Evolutionary conservation across 2,888 invertebrate genomes (phyloP), one percentile per base, ranked within the genome.

Genomic region (Xestoiulus laeticollis): DNA sequence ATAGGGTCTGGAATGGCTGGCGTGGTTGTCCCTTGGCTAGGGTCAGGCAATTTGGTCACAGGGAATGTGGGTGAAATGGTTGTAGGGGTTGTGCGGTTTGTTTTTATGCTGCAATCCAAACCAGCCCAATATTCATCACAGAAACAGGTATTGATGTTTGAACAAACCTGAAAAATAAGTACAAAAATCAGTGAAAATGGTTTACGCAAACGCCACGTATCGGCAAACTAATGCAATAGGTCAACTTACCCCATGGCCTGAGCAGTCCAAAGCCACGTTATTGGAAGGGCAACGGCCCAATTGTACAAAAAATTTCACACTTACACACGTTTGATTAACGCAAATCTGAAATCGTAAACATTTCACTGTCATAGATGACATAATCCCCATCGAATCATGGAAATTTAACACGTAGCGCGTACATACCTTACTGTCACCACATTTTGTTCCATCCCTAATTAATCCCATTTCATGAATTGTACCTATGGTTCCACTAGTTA

Each of bases 211-310:
- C n/a, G n/a, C n/a, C n/a, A n/a, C n/a, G n/a, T n/a, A n/a, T n/a
- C n/a, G n/a, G n/a, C n/a, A n/a, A n/a, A n/a, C n/a, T n/a, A n/a
- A n/a, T n/a, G n/a, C n/a, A n/a, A n/a, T n/a, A n/a, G n/a, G n/a
- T n/a, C n/a, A 38, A 95, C 96, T 95, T 93, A 98, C 99, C 94
- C 99, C 99, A 93, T 96, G 96, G 89, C 96, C 97, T 88, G 98
- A 98, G 93, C 99, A 99, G 92, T 98, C 96, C 90, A 95, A 93
- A 91, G 95, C 96, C 92, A 95, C 95, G 92, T 96, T 96, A 92
- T 97, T 98, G 90, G 95, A 96, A 89, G 98, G 98, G 93, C 99
- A 99, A 92, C 95, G 96, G 90, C 95, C 95, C 93, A 95, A 95
- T 93, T 96, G 96, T 90, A 97, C 94, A 93, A 95, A 95, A 26